Evolutionary conservation across 1,140 invertebrate genomes (phyloP), one percentile per base, ranked within the genome.

Genomic region (Drosophila parvula): DNA sequence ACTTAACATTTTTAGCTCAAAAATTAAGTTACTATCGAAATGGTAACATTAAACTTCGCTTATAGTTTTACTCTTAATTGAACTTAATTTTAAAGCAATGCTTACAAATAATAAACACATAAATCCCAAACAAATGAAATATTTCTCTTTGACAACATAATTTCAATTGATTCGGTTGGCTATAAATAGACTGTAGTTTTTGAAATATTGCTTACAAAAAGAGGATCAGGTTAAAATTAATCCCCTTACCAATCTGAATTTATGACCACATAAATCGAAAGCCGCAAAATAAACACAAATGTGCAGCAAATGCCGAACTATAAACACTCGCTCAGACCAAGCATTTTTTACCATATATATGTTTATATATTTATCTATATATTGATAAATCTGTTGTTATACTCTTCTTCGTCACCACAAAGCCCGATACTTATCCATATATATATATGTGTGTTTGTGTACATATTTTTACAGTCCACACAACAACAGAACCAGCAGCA

Each of bases 401-500:
- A 64, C 60, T 64, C 6, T 71, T 51, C 70, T 71, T 51, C 70
- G 57, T 50, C 34, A 64, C 73, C 41, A 75, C 59, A 63, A 74
- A 32, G 32, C 55, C 43, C 48, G 27, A 83, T 77, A 85, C 63
- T 75, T 74, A 78, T 85, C 59, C 70, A 65, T 71, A 38, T 61
- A 62, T 69, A 38, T 57, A 64, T 77, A 62, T 89, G 50, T 86
- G 67, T 88, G 70, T 89, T 47, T 80, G 22, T 67, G 65, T 69
- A 69, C 62, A 69, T 69, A 67, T 69, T 69, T 69, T 91, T 91
- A 70, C 88, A 91, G 90, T 89, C 88, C 75, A 84, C 86, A 82
- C 90, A 88, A 90, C 90, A 91, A 81, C 90, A 84, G 74, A 91
- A 88, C 81, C 85, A 90, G 76, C 91, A 92, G 79, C 88, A 91